Base-by-base conservation (phyloP, 2,797 vertebrate species). In the Cuculus canorus region DNA sequence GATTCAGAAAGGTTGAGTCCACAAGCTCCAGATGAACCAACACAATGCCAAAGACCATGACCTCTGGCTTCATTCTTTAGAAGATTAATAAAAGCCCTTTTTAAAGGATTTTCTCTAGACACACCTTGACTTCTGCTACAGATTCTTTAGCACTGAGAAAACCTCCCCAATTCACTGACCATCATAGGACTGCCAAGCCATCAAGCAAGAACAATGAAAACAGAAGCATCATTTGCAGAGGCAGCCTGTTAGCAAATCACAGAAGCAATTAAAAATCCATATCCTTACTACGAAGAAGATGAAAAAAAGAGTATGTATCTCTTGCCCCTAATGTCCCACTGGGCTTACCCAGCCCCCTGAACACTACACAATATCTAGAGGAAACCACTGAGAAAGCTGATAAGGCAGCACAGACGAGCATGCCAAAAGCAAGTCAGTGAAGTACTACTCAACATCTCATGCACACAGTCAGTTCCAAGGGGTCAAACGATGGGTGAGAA, bases 301-400 rank as follows among this genome's bases (percentile, higher is more conserved):
- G 4, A 52, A 39, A 52, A 85, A 80, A 85, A 69, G 14, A 17
- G n/a, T 70, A 71, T 13, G 30, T 41, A 33, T 81, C 65, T 84
- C 78, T 69, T 57, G 25, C 59, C 64, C 53, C 52, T 63, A 78
- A 70, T 47, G 45, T 84, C 71, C 80, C 80, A 32, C 69, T 80
- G 68, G 73, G 47, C 66, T 93, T 93, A 52, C 28, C 94, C 47
- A 71, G 80, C 77, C 91, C 75, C 63, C 57, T 63, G n/a, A 88
- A 78, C 3, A 6, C 47, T 47, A 52, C 65, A 89, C 54, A 81
- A 54, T 91, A 78, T 89, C 89, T 65, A 39, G 68, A 96, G 92
- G 95, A 97, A 97, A 96, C 66, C 82, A 47, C 91, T 91, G 95
- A 95, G 94, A 92, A 92, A 10, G 63, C 83, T 92, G 94, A 93